Evolutionary conservation across 1,140 invertebrate species (phyloP).

Genomic region (Lineus longissimus): DNA sequence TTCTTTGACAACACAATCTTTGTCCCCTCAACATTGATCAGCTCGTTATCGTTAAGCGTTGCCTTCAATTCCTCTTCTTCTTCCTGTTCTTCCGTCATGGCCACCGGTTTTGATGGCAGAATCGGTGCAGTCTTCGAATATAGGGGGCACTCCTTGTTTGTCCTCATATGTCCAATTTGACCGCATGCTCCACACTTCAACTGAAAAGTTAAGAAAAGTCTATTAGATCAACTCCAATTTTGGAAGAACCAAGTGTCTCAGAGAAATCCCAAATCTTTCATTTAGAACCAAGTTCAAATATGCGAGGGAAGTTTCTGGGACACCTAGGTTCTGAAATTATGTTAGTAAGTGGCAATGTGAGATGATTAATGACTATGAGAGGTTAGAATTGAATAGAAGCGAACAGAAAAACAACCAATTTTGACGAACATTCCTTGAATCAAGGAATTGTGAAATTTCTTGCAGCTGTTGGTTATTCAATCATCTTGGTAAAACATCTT

Average conservation of each 20-base stretch:
- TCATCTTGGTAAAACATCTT: no score
- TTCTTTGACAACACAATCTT: constrained; percentile 19
- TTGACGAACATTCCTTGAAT: no score
- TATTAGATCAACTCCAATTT: neutral
- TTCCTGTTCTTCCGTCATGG: constrained; percentile 23
- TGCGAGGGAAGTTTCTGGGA: no score
- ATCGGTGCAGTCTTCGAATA: constrained; percentile 59
- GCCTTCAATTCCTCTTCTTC: constrained; percentile 64
- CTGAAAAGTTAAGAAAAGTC: constrained; percentile 41
- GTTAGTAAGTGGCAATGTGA: no score
- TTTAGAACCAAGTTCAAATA: no score
- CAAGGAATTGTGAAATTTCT: no score
- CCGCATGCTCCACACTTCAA: constrained; percentile 95
- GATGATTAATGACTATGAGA: no score
- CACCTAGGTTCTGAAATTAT: no score
- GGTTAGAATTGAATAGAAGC: no score
- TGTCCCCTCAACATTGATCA: constrained; percentile 26
- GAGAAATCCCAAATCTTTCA: no score
- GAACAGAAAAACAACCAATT: no score
- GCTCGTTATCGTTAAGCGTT: constrained; percentile 18
- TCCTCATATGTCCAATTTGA: constrained; percentile 78
- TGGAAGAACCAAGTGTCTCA: neutral
- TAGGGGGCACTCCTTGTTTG: constrained; percentile 93
- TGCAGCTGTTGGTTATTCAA: no score
- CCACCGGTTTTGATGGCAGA: constrained; percentile 13